phyloP scores from a whole-genome alignment of 2,888 invertebrate genomes.

The Punctoribates punctum region DNA sequence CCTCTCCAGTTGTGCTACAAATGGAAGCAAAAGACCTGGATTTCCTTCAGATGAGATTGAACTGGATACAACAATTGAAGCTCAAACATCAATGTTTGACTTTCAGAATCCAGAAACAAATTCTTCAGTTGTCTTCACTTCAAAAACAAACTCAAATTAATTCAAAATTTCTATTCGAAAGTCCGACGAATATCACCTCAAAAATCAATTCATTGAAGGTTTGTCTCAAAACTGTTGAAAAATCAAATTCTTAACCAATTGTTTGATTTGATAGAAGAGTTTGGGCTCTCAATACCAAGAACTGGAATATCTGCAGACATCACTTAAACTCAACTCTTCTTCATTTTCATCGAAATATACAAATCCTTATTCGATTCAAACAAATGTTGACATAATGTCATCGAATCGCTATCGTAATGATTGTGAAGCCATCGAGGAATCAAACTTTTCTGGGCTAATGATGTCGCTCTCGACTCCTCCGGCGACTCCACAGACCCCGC shows the following conservation, averaged over 20 bases:
- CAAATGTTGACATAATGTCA: slow-evolving; percentile 15
- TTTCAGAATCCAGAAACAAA: slow-evolving; percentile 23
- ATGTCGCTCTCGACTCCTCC: slow-evolving; percentile 15
- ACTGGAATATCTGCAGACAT: slow-evolving; percentile 9
- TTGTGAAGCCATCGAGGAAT: not conserved
- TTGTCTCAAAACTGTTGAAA: not conserved
- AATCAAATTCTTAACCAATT: not conserved
- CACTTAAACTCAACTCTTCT: slow-evolving; percentile 14
- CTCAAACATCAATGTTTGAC: slow-evolving; percentile 20
- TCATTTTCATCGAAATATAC: slow-evolving; percentile 4
- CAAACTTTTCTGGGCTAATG: not conserved
- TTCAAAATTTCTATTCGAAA: slow-evolving; percentile 1
- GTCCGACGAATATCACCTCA: not conserved
- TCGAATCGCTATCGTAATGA: not conserved
- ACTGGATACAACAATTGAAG: slow-evolving; percentile 25
- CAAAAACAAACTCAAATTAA: slow-evolving; percentile 25
- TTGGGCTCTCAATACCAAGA: slow-evolving; percentile 18
- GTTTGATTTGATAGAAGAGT: not conserved
- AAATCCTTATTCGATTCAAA: not conserved
- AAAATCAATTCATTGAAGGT: slow-evolving; percentile 24
- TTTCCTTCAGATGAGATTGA: slow-evolving; percentile 15
- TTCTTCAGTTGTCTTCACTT: slow-evolving; percentile 29
- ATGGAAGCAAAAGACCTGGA: slow-evolving; percentile 34
- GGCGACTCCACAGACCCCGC: not conserved
- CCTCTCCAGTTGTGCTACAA: not conserved